phyloP scores from a whole-genome alignment of 2,797 vertebrate species.

The Neomorphus geoffroyi region DNA sequence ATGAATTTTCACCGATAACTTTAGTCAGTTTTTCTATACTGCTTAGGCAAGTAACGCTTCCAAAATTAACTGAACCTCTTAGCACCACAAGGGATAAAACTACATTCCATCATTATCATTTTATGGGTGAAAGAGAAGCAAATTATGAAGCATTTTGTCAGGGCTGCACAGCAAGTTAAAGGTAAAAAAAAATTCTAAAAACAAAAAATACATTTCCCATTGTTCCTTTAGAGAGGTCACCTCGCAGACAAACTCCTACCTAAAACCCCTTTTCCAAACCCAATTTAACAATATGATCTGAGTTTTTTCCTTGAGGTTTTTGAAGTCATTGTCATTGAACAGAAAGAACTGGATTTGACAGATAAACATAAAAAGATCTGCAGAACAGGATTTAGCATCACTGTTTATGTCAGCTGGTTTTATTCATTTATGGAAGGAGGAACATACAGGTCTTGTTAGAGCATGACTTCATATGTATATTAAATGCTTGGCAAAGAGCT shows the following conservation, averaged over 20 bases:
- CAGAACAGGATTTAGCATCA: not conserved
- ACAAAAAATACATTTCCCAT: not conserved
- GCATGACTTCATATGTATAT: fast-evolving
- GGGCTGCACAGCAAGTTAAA: not conserved
- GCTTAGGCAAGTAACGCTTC: not conserved
- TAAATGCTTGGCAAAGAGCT: not conserved
- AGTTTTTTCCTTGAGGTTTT: not conserved
- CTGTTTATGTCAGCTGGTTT: not conserved
- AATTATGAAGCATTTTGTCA: not conserved
- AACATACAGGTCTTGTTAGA: not conserved
- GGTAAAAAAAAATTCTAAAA: not conserved
- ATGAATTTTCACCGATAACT: not conserved
- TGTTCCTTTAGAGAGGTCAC: not conserved
- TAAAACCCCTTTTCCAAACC: not conserved
- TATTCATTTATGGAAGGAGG: not conserved
- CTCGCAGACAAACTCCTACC: not conserved
- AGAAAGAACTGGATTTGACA: not conserved
- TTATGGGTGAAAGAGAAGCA: not conserved
- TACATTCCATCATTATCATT: not conserved
- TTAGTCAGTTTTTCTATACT: not conserved
- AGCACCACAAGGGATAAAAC: not conserved
- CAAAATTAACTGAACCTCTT: not conserved
- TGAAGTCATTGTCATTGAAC: not conserved
- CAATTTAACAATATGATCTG: not conserved
- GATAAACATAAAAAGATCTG: not conserved